Base-by-base conservation (phyloP, 2,888 invertebrate genomes). In the Tenthredo livida region DNA sequence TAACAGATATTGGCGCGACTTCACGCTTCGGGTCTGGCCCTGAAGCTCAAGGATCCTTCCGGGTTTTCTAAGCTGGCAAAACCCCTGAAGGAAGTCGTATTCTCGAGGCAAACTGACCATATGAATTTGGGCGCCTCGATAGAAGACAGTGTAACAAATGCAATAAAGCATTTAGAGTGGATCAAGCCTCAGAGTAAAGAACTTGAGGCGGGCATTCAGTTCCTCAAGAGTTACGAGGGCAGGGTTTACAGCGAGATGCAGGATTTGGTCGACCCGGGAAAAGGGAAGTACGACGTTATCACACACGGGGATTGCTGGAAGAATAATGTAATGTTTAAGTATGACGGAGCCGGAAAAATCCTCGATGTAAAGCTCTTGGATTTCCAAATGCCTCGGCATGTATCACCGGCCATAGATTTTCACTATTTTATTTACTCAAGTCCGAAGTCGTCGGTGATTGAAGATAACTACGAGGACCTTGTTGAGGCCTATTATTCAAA, bases 241-340 rank as follows among this genome's bases (percentile, higher is more conserved):
- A 85, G 85, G 2, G 84, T 87, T 0, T 85, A 78, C 54, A 50
- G 86, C 0, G 75, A 84, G 0, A 86, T 91, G 86, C 85, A 47
- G 10, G 84, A 88, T 1, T 17, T 90, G 3, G 72, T 90, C 0
- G 37, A 2, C 0, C 86, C 84, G 2, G 87, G 87, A 15, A 73
- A 84, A 7, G 61, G 86, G 0, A 88, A 89, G 10, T 90, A 90
- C 61, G 87, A 90, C 84, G 89, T 90, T 6, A 70, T 92, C 25
- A 90, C 86, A 0, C 92, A 92, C 84, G 91, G 92, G 0, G 92
- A 92, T 50, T 78, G 88, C 5, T 92, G 91, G 92, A 90, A 88
- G 78, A 92, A 92, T 70, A 92, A 92, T 84, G 86, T 91, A 4
- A 86, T 91, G 43, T 91, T 90, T 82, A 87, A 88, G 17, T 87